Conservation (phyloP, 2,113 vertebrate species). For the Peromyscus californicus region DNA sequence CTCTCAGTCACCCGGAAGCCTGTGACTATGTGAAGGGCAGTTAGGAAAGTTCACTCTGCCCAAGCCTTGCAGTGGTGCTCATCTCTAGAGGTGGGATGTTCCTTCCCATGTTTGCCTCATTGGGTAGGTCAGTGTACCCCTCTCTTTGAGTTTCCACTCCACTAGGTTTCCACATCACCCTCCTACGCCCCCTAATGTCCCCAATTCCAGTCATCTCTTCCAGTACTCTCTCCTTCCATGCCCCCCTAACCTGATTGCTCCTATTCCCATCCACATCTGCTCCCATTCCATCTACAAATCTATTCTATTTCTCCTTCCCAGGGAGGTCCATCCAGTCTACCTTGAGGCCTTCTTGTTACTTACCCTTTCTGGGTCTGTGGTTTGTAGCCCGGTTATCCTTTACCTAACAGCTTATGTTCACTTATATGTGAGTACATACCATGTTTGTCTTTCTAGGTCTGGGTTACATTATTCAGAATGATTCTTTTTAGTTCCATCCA, state of each 20-base stretch:
- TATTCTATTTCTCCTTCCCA: neutral
- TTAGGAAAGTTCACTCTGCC: neutral
- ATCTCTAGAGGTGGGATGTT: neutral
- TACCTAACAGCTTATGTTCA: neutral
- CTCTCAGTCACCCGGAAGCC: neutral
- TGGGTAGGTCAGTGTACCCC: neutral
- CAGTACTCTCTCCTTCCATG: neutral
- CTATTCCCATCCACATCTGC: neutral
- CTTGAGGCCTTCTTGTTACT: neutral
- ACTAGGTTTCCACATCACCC: too few relatives aligned
- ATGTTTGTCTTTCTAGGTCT: neutral
- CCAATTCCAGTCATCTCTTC: neutral
- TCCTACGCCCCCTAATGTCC: too few relatives aligned
- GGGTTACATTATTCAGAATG: too few relatives aligned
- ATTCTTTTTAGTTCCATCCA: neutral
- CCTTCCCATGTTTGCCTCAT: neutral
- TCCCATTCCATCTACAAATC: neutral
- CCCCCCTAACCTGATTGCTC: neutral
- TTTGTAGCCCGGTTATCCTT: neutral
- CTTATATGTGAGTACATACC: neutral
- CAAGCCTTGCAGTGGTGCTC: neutral
- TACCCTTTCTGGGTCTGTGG: neutral
- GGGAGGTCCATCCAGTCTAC: neutral
- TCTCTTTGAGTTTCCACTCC: neutral
- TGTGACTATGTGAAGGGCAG: neutral